These are phyloP conservation scores for Thamnophis sirtalis DNA, from an alignment of 2,113 vertebrate species.

Conservation along the genomic window DNA sequence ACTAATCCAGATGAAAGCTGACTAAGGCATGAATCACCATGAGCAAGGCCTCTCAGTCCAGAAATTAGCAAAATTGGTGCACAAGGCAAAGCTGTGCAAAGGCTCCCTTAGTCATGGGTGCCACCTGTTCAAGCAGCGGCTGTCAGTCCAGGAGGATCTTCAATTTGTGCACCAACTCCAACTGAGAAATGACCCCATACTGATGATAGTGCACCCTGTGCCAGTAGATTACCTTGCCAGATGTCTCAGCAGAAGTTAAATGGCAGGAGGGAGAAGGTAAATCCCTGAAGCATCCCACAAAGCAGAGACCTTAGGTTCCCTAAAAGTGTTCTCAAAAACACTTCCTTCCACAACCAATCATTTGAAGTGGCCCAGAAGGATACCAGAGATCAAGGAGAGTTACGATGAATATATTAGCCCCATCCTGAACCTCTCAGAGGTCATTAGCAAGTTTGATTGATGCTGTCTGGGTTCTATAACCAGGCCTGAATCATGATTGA, in stretches of 20 bases:
- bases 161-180: neutral
- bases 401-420: neutral
- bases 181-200: neutral
- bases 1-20: neutral
- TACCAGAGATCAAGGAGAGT: neutral
- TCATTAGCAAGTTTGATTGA: neutral
- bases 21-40: neutral
- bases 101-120: neutral
- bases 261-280: neutral
- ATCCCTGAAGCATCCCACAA: neutral
- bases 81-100: neutral
- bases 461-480: neutral
- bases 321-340: neutral
- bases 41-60: neutral
- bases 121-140: neutral
- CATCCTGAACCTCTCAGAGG: neutral
- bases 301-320: neutral
- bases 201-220: neutral
- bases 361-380: neutral
- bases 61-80: neutral
- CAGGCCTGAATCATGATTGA: neutral
- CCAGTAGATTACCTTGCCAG: neutral
- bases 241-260: neutral
- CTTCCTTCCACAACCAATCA: neutral
- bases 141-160: neutral